A percentile compares a stretch with the other conserved stretches of the same genome.
These are phyloP conservation scores for Perodicticus potto DNA, from an alignment of 2,797 vertebrate species.

Conservation along the genomic window DNA sequence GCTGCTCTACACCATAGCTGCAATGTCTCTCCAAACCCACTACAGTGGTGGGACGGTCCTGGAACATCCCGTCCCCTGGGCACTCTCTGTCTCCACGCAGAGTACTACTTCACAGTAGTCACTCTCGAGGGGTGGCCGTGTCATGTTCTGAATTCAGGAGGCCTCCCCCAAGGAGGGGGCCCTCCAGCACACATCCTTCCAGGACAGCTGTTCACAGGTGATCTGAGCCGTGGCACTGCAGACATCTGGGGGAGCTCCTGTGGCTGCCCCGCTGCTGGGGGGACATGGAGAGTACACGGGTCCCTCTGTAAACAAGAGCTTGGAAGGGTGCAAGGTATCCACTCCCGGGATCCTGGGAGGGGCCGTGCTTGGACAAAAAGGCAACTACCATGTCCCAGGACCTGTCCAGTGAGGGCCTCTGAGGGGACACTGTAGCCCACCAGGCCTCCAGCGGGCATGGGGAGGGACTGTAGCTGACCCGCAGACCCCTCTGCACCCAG, in stretches of 20 bases:
- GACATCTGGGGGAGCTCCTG: not conserved
- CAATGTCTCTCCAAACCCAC: not conserved
- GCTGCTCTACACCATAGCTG: not conserved
- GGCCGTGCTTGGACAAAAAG: not conserved
- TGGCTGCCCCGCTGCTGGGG: not conserved
- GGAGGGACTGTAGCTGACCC: too few relatives aligned
- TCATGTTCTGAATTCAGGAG: not conserved
- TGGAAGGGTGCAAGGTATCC: not conserved
- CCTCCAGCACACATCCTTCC: too few relatives aligned
- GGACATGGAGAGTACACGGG: not conserved
- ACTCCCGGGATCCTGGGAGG: not conserved
- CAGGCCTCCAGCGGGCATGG: too few relatives aligned
- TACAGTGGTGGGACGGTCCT: not conserved
- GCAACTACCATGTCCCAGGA: too few relatives aligned
- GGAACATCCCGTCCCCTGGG: not conserved
- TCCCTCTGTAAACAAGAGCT: not conserved
- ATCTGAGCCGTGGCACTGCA: not conserved
- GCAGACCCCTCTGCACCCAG: not conserved
- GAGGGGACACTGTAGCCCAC: not conserved
- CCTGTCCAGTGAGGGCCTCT: too few relatives aligned
- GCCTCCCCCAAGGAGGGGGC: not conserved
- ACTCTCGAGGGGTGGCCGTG: not conserved
- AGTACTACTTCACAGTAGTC: too few relatives aligned
- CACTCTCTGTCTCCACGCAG: not conserved
- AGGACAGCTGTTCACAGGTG: not conserved